Evolutionary conservation across 2,888 invertebrate species (phyloP), one percentile per base, ranked within the genome.

Genomic region (Calameuta pallipes): DNA sequence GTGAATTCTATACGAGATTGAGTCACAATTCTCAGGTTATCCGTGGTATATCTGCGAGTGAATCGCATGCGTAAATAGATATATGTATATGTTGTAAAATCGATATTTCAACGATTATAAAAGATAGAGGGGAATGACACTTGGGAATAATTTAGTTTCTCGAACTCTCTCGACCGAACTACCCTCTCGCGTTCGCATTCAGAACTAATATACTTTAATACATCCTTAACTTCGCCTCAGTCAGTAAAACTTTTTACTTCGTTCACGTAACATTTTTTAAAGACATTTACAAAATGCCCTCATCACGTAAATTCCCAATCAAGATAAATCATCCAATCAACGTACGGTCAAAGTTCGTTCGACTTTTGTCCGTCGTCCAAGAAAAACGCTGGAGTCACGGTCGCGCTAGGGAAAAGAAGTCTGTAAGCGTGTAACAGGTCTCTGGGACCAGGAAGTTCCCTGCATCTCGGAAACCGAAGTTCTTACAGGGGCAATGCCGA

Each of bases 71-170:
- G 56, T 56, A 56, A 56, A 23, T 23, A 23, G 56, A 23, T 23
- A 23, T 9, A 56, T 9, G 6, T 56, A 56, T 23, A 71, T 23
- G 23, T 71, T 15, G 33, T 11, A 9, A 31, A 30, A 74, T 74
- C 74, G 36, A 74, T 74, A 74, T 36, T 74, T 34, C 13, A 35
- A 11, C 36, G 23, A 74, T 74, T 74, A 74, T 4, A 74, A 74
- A 30, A 12, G 36, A 11, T 4, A 37, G 36, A 34, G 23, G 74
- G 74, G 36, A 31, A 36, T 37, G 23, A 34, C 30, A 74, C 74
- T 36, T 34, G 36, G 74, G 36, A 74, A 74, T 74, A 74, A 74
- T 74, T 74, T 36, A 74, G 74, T 30, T 56, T 56, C 56, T 23
- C 23, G 56, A 56, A 56, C 56, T 56, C 56, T 56, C 56, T 9